These are phyloP conservation scores for Chesias legatella DNA, from an alignment of 2,888 invertebrate species.

Conservation along the genomic window DNA sequence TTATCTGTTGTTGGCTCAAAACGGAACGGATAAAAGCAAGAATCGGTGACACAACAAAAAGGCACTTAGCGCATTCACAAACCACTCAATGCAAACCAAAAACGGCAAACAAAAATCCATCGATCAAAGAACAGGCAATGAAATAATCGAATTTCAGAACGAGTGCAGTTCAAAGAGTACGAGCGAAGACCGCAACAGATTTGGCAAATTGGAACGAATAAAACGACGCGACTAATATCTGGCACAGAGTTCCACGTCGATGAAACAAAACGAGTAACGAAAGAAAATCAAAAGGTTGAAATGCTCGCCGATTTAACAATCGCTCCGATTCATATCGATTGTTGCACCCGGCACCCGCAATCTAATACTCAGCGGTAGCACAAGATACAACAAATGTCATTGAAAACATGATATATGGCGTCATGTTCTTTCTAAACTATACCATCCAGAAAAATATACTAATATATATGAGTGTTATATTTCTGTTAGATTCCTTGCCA, in stretches of 20 bases:
- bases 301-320: conserved; percentile 1
- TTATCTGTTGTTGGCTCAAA: conserved; percentile 9
- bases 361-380: no score
- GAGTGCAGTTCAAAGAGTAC: conserved; percentile 72
- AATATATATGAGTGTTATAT: no score
- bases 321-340: conserved; percentile 21
- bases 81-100: conserved; percentile 56
- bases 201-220: conserved; percentile 49
- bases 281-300: conserved; percentile 53
- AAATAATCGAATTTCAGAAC: conserved; percentile 74
- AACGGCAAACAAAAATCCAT: conserved; percentile 61
- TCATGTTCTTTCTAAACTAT: no score
- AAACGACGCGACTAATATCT: conserved; percentile 70
- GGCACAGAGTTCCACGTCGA: conserved; percentile 70
- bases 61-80: conserved; percentile 59
- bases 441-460: no score
- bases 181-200: conserved; percentile 72
- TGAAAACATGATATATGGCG: no score
- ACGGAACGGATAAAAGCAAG: conserved; percentile 16
- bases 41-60: conserved; percentile 37
- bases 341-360: conserved; percentile 7
- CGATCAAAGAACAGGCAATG: conserved; percentile 76
- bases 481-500: no score
- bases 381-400: no score
- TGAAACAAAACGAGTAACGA: conserved; percentile 58